Base-by-base conservation (phyloP, 2,113 vertebrate species). In the Micromys minutus region DNA sequence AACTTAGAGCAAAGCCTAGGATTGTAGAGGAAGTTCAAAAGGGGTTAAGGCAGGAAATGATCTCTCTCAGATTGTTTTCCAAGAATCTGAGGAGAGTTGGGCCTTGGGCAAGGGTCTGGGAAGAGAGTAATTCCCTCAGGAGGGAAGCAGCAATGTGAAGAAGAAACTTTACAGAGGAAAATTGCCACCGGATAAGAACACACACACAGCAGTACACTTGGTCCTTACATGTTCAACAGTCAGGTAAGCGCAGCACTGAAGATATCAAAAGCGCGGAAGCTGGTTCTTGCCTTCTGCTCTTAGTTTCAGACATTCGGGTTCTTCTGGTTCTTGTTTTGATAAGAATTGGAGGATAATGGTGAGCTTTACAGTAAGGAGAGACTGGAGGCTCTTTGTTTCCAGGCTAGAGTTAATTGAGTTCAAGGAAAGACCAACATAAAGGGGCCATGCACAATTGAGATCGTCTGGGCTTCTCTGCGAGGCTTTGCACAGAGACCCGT, bases 251-350 rank as follows among this genome's bases (percentile, higher is more conserved):
- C 92, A 74, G 71, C 1, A 1, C 3, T 52, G 24, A 87, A 47
- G 86, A 71, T 94, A 80, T 59, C n/a, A 13, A 93, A 59, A 90
- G 57, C 19, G 21, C 52, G 81, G 86, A 77, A 71, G 34, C 61
- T 61, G 90, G 36, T 75, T 89, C 65, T 93, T 89, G 91, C 77
- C 95, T 95, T 92, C 87, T 84, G 39, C 76, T 90, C 69, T 94
- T 80, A 93, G 55, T 87, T 85, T 91, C 55, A 39, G 55, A 87
- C 72, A 89, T 95, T 95, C 96, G 95, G 36, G 85, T 91, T 91
- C 91, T 94, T 96, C 89, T 93, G 50, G 91, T 89, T 90, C 93
- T 77, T 29, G 8, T 72, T 93, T 84, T 90, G 74, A 77, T 72
- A n/a, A 24, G 19, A 67, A 36, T 79, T 75, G 15, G 55, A 87